A percentile compares a stretch with the other conserved stretches of the same genome.
These are phyloP conservation scores for Acronicta aceris DNA, from an alignment of 2,888 invertebrate genomes.

Conservation along the genomic window DNA sequence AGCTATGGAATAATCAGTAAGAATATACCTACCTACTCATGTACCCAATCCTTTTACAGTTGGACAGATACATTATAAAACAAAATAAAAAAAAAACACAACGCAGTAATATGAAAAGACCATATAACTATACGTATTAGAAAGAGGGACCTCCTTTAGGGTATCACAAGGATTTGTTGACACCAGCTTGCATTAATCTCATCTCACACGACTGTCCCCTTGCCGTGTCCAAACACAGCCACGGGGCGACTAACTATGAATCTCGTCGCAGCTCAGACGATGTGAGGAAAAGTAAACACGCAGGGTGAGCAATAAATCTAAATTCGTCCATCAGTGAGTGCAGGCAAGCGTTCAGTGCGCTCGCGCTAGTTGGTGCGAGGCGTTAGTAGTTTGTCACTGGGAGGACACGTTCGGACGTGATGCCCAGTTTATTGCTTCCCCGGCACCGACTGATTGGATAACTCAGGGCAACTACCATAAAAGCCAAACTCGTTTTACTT, in stretches of 20 bases:
- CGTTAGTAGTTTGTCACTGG: conserved; percentile 68
- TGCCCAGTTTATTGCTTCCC: conserved; percentile 78
- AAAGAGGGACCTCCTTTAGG: no score
- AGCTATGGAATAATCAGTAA: no score
- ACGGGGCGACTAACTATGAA: conserved; percentile 54
- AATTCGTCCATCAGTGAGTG: conserved; percentile 74
- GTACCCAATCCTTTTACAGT: no score
- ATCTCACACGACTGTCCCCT: conserved; percentile 1
- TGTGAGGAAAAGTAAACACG: conserved; percentile 67
- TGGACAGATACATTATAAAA: no score
- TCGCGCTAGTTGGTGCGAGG: conserved; percentile 53
- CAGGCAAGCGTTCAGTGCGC: conserved; percentile 63
- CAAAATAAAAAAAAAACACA: no score
- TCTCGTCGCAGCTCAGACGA: conserved; percentile 55
- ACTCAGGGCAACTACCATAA: conserved; percentile 65
- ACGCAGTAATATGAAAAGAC: no score
- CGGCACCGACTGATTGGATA: conserved; percentile 76
- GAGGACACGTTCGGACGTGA: conserved; percentile 77
- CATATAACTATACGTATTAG: no score
- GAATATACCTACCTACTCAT: no score
- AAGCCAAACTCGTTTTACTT: conserved; percentile 62
- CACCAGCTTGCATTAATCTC: conserved; percentile 6
- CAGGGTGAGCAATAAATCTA: conserved; percentile 73
- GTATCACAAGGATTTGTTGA: neutral
- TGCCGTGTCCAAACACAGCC: conserved; percentile 30